These are phyloP conservation scores for Beris chalybata DNA, from an alignment of 2,888 invertebrate genomes.

Conservation along the genomic window DNA sequence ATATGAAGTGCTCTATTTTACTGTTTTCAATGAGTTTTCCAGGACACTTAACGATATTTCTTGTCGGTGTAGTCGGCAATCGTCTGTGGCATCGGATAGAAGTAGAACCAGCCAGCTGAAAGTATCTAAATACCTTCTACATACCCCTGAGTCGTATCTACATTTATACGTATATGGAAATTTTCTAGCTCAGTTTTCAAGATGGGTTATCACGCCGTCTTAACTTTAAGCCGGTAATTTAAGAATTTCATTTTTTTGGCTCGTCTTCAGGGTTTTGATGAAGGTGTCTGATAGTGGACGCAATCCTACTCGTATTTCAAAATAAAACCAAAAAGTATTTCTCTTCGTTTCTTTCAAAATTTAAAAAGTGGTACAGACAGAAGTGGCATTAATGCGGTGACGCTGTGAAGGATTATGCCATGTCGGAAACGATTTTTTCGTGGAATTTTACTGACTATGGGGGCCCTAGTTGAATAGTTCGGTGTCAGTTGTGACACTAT, in stretches of 20 bases:
- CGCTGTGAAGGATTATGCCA: slow-evolving; percentile 35
- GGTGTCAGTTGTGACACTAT: slow-evolving; percentile 36
- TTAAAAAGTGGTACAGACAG: too few species aligned
- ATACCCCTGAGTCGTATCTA: too few species aligned
- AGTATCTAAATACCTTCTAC: too few species aligned
- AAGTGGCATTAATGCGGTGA: slow-evolving; percentile 31
- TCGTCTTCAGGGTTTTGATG: slow-evolving; percentile 17
- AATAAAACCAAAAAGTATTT: slow-evolving; percentile 7
- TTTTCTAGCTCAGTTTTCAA: slow-evolving; percentile 24
- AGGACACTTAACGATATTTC: slow-evolving; percentile 32
- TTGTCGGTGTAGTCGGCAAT: slow-evolving; percentile 27
- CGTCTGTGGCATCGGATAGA: slow-evolving; percentile 9
- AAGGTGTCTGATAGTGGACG: slow-evolving; percentile 30
- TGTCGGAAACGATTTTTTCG: slow-evolving; percentile 30
- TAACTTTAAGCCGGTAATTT: slow-evolving; percentile 30
- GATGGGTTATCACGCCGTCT: slow-evolving; percentile 30
- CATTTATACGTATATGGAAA: slow-evolving; percentile 1
- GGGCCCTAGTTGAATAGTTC: slow-evolving; percentile 13
- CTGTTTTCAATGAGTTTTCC: slow-evolving; percentile 33
- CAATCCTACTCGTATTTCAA: slow-evolving; percentile 29
- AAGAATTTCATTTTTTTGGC: slow-evolving; percentile 15
- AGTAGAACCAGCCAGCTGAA: too few species aligned
- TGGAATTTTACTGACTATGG: slow-evolving; percentile 22
- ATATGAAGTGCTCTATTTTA: slow-evolving; percentile 33
- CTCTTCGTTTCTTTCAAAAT: too few species aligned